phyloP scores from a whole-genome alignment of 2,797 vertebrate species.

The Phrynocephalus forsythii region DNA sequence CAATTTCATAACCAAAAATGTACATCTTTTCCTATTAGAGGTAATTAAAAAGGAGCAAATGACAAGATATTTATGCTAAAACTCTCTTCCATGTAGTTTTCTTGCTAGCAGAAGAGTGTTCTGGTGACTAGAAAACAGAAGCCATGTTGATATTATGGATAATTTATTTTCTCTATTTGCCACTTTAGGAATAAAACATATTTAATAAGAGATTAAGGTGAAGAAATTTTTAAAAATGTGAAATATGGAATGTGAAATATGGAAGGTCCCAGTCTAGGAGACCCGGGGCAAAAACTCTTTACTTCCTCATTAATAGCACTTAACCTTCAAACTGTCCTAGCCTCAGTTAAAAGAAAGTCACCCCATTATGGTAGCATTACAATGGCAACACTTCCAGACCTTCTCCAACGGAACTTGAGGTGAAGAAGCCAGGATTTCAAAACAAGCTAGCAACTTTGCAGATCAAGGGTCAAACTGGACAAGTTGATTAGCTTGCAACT shows the following conservation, averaged over 20 bases:
- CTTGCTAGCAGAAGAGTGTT: neutral
- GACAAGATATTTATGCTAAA: neutral
- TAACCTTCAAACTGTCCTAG: neutral
- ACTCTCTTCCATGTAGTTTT: constrained; percentile 8
- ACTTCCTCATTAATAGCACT: neutral
- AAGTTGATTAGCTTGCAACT: no score
- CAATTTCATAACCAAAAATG: constrained; percentile 40
- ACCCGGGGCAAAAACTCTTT: constrained; percentile 2
- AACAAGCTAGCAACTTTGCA: neutral
- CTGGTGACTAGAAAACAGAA: constrained; percentile 18
- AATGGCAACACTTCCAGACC: no score
- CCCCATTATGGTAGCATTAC: neutral
- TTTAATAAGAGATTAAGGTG: constrained; percentile 22
- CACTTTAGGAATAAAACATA: constrained; percentile 20
- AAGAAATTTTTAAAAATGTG: neutral
- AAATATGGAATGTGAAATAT: constrained; percentile 21
- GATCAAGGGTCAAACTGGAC: neutral
- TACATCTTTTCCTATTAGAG: constrained; percentile 41
- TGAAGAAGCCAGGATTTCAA: neutral
- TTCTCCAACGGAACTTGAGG: neutral
- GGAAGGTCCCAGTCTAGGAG: constrained; percentile 15
- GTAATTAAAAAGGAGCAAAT: constrained; percentile 40
- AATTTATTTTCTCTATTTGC: constrained; percentile 43
- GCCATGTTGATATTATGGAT: neutral
- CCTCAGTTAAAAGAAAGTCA: constrained; percentile 2